Evolutionary conservation across 2,797 vertebrate species (phyloP).

Genomic region (Sparus aurata): DNA sequence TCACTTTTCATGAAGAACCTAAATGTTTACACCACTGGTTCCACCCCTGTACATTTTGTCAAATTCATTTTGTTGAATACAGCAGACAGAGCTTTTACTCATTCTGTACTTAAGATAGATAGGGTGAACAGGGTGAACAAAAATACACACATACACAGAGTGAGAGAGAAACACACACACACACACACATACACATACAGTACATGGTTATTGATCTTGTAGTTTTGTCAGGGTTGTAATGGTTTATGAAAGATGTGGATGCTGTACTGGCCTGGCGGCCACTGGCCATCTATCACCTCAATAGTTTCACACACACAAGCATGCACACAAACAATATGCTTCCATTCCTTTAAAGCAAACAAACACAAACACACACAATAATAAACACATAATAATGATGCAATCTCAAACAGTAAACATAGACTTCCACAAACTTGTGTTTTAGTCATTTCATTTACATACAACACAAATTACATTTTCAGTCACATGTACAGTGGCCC

Average conservation of each 20-base stretch:
- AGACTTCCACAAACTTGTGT: not conserved
- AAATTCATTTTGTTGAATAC: not conserved
- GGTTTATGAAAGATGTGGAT: slow-evolving; percentile 42
- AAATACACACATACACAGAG: not conserved
- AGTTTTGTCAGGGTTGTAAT: slow-evolving; percentile 31
- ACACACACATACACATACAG: not conserved
- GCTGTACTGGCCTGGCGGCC: slow-evolving; percentile 30
- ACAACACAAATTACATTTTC: not conserved
- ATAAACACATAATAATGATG: not conserved
- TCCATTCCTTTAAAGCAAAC: not conserved
- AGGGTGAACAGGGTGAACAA: not conserved
- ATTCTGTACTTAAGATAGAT: not conserved
- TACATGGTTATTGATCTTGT: slow-evolving; percentile 42
- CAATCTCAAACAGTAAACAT: not conserved
- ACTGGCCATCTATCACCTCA: slow-evolving; percentile 34
- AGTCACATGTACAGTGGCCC: not conserved
- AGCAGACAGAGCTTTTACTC: slow-evolving; percentile 2
- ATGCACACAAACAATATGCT: not conserved
- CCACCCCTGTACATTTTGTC: not conserved
- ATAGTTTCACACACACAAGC: slow-evolving; percentile 7
- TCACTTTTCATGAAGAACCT: not conserved
- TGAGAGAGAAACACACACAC: not conserved
- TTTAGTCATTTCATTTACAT: not conserved
- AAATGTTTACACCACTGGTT: not conserved
- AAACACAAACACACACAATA: slow-evolving; percentile 6